Evolutionary conservation across 2,888 invertebrate species (phyloP).

Genomic region (Merodon equestris): DNA sequence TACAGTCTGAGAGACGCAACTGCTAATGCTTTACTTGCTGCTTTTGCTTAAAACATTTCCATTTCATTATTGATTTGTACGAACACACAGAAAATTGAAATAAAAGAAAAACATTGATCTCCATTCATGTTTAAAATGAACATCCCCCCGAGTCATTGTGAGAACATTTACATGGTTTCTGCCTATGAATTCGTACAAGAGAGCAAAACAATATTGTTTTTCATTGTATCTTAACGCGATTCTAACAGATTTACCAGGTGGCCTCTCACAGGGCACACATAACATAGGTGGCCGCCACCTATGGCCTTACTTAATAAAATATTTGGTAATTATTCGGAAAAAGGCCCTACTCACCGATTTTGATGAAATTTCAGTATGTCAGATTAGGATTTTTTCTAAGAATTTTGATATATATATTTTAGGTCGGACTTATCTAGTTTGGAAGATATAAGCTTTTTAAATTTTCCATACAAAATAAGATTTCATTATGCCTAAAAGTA

Average conservation of each 20-base stretch:
- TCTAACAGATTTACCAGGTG: conserved; percentile 32
- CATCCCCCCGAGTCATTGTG: not conserved
- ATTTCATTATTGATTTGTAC: not conserved
- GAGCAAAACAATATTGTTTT: conserved; percentile 13
- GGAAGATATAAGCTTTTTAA: too few relatives aligned
- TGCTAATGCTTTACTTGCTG: not conserved
- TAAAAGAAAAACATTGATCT: not conserved
- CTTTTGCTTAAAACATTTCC: not conserved
- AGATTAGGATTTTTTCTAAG: too few relatives aligned
- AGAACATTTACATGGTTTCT: conserved; percentile 47
- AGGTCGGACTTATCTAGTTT: too few relatives aligned
- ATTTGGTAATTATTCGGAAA: too few relatives aligned
- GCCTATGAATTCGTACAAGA: not conserved
- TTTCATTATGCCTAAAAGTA: too few relatives aligned
- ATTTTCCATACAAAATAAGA: too few relatives aligned
- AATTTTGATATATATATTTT: too few relatives aligned
- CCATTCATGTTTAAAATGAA: conserved; percentile 8
- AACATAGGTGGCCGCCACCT: conserved; percentile 30
- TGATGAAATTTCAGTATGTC: too few relatives aligned
- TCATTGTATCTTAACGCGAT: conserved; percentile 37
- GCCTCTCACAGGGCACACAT: not conserved
- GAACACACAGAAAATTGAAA: not conserved
- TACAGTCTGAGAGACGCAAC: conserved; percentile 9
- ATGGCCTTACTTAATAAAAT: conserved; percentile 34
- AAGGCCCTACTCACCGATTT: too few relatives aligned